These are phyloP conservation scores for Chromis chromis DNA, from an alignment of 2,797 vertebrate genomes.

Conservation along the genomic window DNA sequence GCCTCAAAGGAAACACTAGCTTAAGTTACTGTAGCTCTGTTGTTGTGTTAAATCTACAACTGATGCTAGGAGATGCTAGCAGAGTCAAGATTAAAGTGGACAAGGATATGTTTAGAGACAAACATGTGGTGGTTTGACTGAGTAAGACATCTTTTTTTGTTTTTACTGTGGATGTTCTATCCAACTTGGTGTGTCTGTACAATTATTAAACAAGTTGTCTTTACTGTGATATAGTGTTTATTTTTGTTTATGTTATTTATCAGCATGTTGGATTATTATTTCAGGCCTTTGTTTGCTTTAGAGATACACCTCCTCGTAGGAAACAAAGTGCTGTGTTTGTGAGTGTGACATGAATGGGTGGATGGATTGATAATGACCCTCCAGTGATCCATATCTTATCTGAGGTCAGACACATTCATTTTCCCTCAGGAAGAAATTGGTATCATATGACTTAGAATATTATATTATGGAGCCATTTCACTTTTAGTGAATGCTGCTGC, in stretches of 20 bases:
- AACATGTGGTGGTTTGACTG: background rate
- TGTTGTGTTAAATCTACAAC: constrained; percentile 17
- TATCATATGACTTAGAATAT: constrained; percentile 60
- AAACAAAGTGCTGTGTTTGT: background rate
- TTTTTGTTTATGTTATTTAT: constrained; percentile 13
- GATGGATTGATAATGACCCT: constrained; percentile 46
- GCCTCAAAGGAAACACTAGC: constrained; percentile 29
- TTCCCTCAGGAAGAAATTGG: constrained; percentile 56
- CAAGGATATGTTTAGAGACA: background rate
- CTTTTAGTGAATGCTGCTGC: constrained; percentile 43
- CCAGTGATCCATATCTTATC: constrained; percentile 48
- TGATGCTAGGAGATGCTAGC: background rate
- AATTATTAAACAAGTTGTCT: background rate
- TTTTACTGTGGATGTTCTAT: background rate
- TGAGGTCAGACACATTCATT: constrained; percentile 65
- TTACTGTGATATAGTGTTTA: background rate
- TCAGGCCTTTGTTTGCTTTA: background rate
- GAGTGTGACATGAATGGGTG: constrained; percentile 33
- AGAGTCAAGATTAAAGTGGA: background rate
- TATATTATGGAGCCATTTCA: constrained; percentile 65
- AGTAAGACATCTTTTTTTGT: no score
- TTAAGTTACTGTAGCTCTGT: constrained; percentile 27
- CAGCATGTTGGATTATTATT: background rate
- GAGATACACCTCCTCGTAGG: background rate
- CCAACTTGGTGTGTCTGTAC: background rate